Percentiles rank a stretch among this genome's conserved stretches.
Conservation (phyloP, 92 coral and sea anemone species). For the Anthopleura xanthogrammica region DNA sequence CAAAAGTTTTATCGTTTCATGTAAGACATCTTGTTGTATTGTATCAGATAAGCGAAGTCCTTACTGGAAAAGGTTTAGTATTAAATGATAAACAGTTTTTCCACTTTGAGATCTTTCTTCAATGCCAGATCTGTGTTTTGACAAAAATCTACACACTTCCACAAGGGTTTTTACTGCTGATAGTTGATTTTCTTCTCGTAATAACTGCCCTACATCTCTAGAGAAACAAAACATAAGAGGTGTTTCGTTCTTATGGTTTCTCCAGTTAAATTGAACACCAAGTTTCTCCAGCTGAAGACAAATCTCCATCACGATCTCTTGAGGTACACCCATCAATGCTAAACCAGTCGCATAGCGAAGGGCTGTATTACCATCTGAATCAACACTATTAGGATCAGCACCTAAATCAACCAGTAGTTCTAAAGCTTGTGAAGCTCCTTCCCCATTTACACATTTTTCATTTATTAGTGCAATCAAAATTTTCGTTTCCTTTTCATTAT, state of each 20-base stretch:
- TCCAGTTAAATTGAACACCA: background rate
- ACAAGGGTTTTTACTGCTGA: background rate
- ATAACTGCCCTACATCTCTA: background rate
- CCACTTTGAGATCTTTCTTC: background rate
- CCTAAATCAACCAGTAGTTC: background rate
- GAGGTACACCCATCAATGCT: background rate
- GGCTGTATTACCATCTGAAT: background rate
- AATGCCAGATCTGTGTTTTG: background rate
- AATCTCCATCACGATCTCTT: background rate
- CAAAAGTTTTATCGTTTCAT: background rate
- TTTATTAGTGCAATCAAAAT: background rate
- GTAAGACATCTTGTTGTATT: background rate
- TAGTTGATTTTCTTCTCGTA: too few species aligned
- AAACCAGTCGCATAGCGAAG: background rate
- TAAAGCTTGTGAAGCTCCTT: background rate
- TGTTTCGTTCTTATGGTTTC: background rate
- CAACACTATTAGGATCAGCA: background rate
- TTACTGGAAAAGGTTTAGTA: background rate
- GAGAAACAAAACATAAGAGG: background rate
- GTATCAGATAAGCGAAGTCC: too few species aligned
- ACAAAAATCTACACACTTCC: background rate
- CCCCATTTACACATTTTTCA: background rate
- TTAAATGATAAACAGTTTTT: constrained; percentile 12
- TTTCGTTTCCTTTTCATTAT: too few species aligned
- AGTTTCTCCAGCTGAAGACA: background rate